phyloP scores from a whole-genome alignment of 2,888 invertebrate genomes.

The Euplagia quadripunctaria region DNA sequence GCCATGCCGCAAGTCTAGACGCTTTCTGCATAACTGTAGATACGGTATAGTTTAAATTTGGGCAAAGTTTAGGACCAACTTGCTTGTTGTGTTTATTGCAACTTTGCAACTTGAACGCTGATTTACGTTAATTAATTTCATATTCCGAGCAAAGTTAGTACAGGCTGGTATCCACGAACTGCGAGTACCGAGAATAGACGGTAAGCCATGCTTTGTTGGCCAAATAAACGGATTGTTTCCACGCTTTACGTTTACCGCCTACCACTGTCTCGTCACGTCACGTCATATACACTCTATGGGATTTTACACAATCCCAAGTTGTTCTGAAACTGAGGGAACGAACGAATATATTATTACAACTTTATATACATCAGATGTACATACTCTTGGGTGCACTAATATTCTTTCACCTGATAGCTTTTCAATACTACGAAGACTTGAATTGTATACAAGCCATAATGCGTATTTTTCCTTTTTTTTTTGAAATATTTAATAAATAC shows the following conservation, averaged over 20 bases:
- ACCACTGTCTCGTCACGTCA: neutral
- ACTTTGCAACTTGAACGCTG: slow-evolving; percentile 1
- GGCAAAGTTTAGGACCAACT: neutral
- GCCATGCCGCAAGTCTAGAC: neutral
- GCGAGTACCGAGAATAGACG: neutral
- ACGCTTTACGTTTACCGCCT: neutral
- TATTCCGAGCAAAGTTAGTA: slow-evolving; percentile 4
- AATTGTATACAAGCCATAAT: neutral
- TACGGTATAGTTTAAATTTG: neutral
- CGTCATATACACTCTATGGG: no score
- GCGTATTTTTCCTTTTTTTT: neutral
- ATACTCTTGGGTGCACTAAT: neutral
- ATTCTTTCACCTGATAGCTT: neutral
- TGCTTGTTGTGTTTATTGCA: slow-evolving; percentile 12
- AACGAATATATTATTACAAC: neutral
- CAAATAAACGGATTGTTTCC: neutral
- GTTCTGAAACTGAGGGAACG: no score
- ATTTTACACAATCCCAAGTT: no score
- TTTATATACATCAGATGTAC: neutral
- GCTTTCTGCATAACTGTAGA: neutral
- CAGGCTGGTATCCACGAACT: neutral
- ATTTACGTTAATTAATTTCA: slow-evolving; percentile 12
- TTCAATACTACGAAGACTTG: neutral
- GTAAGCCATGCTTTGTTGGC: neutral
- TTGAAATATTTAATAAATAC: neutral